phyloP scores from a whole-genome alignment of 2,888 invertebrate species.

The Folsomia manolachei region DNA sequence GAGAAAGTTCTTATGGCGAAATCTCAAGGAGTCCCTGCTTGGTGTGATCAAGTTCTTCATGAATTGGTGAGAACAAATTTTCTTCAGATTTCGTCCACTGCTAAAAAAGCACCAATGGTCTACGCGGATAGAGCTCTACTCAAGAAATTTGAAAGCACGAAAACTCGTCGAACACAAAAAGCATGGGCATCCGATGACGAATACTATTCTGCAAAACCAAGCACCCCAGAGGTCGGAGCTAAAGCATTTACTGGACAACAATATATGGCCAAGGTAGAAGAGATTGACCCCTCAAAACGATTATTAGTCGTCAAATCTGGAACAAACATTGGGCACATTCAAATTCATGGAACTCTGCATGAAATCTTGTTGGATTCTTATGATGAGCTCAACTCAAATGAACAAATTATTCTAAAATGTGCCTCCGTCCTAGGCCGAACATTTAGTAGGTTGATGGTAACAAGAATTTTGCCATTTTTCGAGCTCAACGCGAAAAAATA shows the following conservation, averaged over 20 bases:
- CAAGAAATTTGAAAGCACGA: slow-evolving; percentile 19
- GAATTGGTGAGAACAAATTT: slow-evolving; percentile 37
- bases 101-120: slow-evolving; percentile 14
- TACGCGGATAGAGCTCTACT: slow-evolving; percentile 18
- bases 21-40: slow-evolving; percentile 41
- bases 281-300: slow-evolving; percentile 28
- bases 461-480: slow-evolving; percentile 36
- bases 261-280: background rate
- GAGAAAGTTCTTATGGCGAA: slow-evolving; percentile 56
- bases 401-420: slow-evolving; percentile 63
- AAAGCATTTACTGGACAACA: background rate
- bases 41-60: slow-evolving; percentile 46
- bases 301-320: slow-evolving; percentile 42
- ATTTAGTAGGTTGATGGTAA: slow-evolving; percentile 59
- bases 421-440: slow-evolving; percentile 62
- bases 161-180: slow-evolving; percentile 6
- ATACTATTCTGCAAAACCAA: background rate
- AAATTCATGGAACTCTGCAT: slow-evolving; percentile 42
- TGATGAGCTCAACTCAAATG: slow-evolving; percentile 63
- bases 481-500: slow-evolving; percentile 38
- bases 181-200: slow-evolving; percentile 6
- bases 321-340: slow-evolving; percentile 40
- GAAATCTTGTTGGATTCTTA: slow-evolving; percentile 64
- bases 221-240: background rate
- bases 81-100: slow-evolving; percentile 24